Evolutionary conservation across 2,113 vertebrate species (phyloP).

Genomic region (Caloenas nicobarica): DNA sequence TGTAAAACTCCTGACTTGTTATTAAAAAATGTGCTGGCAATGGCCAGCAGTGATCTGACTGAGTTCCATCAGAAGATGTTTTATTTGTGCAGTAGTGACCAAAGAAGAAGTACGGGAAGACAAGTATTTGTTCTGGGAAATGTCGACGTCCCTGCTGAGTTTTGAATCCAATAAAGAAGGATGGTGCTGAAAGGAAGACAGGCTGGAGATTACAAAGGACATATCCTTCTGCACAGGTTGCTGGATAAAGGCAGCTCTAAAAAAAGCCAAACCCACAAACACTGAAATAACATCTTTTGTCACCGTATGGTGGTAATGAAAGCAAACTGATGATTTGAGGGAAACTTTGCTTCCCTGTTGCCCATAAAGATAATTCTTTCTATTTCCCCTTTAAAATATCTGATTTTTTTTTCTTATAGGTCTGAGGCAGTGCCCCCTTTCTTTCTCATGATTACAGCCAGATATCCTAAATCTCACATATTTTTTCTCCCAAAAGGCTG

Average conservation of each 20-base stretch:
- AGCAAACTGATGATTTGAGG: background rate
- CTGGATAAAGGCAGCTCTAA: background rate
- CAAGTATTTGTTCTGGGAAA: constrained; percentile 10
- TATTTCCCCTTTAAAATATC: background rate
- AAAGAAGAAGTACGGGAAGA: background rate
- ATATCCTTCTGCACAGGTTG: background rate
- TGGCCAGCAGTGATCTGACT: background rate
- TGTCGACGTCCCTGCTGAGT: background rate
- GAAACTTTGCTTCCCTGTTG: background rate
- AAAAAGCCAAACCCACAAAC: background rate
- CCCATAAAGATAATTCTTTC: background rate
- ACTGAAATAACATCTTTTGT: background rate
- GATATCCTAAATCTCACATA: background rate
- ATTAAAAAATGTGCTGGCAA: background rate
- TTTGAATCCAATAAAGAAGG: background rate
- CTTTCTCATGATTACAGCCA: background rate
- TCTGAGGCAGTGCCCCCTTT: background rate
- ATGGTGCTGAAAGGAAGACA: background rate
- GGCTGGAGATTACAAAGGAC: background rate
- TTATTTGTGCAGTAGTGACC: background rate
- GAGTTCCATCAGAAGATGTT: background rate
- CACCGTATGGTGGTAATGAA: background rate
- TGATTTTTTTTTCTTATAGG: background rate
- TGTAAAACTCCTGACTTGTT: background rate
- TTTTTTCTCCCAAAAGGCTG: background rate